Evolutionary conservation across 1,140 invertebrate genomes (phyloP).

Genomic region (Melanaphis sacchari): DNA sequence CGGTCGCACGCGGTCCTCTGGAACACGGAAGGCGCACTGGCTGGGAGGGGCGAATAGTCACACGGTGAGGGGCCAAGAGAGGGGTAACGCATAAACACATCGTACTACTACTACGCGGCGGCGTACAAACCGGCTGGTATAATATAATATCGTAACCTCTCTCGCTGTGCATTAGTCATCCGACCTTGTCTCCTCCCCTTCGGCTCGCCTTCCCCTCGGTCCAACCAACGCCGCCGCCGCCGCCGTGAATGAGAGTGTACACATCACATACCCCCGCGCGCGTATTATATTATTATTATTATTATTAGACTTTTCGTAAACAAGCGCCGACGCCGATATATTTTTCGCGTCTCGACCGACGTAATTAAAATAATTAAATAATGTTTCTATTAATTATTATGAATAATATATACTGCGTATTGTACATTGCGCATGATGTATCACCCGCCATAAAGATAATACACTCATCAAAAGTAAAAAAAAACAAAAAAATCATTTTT

Average conservation of each 20-base stretch:
- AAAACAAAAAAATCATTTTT: not conserved
- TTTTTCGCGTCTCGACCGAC: not conserved
- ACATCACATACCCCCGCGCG: not conserved
- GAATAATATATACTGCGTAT: not conserved
- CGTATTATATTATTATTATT: not conserved
- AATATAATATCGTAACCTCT: conserved; percentile 7
- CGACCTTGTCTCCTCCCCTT: conserved; percentile 47
- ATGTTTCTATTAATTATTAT: not conserved
- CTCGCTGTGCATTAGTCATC: conserved; percentile 52
- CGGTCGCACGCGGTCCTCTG: conserved; percentile 45
- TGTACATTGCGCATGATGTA: not conserved
- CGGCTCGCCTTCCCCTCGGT: not conserved
- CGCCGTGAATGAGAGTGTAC: not conserved
- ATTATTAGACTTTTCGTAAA: not conserved
- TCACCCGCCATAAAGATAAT: not conserved
- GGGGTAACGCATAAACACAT: not conserved
- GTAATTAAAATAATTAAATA: conserved; percentile 14
- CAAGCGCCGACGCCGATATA: not conserved
- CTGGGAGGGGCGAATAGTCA: not conserved
- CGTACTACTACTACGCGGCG: not conserved
- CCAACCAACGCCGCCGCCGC: not conserved
- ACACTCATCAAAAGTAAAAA: not conserved
- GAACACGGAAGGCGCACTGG: not conserved
- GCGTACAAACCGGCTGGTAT: conserved; percentile 46
- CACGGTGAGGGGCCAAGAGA: not conserved